phyloP scores from a whole-genome alignment of 2,888 invertebrate species.

The Aquatica leii region DNA sequence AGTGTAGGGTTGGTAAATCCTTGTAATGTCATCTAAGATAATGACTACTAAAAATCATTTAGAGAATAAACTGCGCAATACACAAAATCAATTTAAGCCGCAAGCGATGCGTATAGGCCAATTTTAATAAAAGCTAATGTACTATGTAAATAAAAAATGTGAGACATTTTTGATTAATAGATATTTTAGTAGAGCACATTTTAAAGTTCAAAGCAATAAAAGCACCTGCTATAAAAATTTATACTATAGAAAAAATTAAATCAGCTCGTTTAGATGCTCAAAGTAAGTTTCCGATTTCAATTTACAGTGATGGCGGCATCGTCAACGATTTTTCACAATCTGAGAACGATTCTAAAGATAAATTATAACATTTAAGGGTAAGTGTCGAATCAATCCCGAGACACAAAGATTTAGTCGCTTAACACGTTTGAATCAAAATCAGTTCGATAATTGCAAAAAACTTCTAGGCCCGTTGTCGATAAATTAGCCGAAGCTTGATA shows the following conservation, averaged over 20 bases:
- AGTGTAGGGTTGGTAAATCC: slow-evolving; percentile 6
- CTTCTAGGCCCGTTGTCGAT: slow-evolving; percentile 39
- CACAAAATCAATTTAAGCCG: neutral
- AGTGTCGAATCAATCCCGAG: slow-evolving; percentile 16
- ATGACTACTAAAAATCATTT: too few relatives aligned
- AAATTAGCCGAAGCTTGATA: slow-evolving; percentile 45
- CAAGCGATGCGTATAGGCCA: neutral
- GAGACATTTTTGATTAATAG: too few relatives aligned
- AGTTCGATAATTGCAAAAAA: slow-evolving; percentile 33
- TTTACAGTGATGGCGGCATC: slow-evolving; percentile 7
- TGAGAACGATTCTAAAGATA: slow-evolving; percentile 19
- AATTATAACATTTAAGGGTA: slow-evolving; percentile 22
- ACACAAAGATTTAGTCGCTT: slow-evolving; percentile 16
- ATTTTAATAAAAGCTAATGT: too few relatives aligned
- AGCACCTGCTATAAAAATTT: too few relatives aligned
- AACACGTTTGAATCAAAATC: slow-evolving; percentile 26
- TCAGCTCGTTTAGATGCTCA: slow-evolving; percentile 11
- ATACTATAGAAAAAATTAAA: slow-evolving; percentile 8
- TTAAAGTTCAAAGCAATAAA: neutral
- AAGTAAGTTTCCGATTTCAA: slow-evolving; percentile 19
- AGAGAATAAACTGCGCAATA: too few relatives aligned
- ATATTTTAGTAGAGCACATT: too few relatives aligned
- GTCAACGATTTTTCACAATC: slow-evolving; percentile 15
- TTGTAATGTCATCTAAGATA: slow-evolving; percentile 7
- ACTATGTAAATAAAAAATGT: too few relatives aligned